phyloP scores from a whole-genome alignment of 1,140 invertebrate species.

The Nymphalis io region DNA sequence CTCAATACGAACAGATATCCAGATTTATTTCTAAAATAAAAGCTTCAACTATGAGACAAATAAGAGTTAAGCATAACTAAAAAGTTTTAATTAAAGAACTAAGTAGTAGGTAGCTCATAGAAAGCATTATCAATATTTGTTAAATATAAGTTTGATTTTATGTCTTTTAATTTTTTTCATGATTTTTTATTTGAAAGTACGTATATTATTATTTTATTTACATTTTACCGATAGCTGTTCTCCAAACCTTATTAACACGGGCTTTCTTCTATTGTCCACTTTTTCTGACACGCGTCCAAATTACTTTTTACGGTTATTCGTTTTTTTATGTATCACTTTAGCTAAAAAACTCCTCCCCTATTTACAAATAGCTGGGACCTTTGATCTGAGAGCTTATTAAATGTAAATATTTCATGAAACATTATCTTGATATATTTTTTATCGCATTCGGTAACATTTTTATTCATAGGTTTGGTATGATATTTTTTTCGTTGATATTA shows the following conservation, averaged over 20 bases:
- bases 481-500: slow-evolving; percentile 18
- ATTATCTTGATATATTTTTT: slow-evolving; percentile 52
- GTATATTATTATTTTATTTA: background rate
- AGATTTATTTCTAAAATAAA: background rate
- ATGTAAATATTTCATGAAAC: slow-evolving; percentile 78
- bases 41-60: too few relatives aligned
- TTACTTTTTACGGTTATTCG: slow-evolving; percentile 30
- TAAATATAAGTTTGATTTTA: too few relatives aligned
- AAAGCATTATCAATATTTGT: too few relatives aligned
- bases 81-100: too few relatives aligned
- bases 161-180: too few relatives aligned
- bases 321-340: slow-evolving; percentile 53
- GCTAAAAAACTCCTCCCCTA: slow-evolving; percentile 67
- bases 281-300: slow-evolving; percentile 57
- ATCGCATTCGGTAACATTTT: slow-evolving; percentile 31
- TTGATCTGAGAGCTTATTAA: slow-evolving; percentile 78
- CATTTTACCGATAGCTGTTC: background rate
- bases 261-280: slow-evolving; percentile 45
- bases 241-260: slow-evolving; percentile 47
- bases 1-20: background rate
- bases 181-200: background rate
- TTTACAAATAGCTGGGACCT: slow-evolving; percentile 73
- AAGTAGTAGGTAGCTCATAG: too few relatives aligned
- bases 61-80: too few relatives aligned
- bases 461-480: slow-evolving; percentile 32